Conservation (phyloP, 2,888 invertebrate genomes). For the Thera obeliscata region DNA sequence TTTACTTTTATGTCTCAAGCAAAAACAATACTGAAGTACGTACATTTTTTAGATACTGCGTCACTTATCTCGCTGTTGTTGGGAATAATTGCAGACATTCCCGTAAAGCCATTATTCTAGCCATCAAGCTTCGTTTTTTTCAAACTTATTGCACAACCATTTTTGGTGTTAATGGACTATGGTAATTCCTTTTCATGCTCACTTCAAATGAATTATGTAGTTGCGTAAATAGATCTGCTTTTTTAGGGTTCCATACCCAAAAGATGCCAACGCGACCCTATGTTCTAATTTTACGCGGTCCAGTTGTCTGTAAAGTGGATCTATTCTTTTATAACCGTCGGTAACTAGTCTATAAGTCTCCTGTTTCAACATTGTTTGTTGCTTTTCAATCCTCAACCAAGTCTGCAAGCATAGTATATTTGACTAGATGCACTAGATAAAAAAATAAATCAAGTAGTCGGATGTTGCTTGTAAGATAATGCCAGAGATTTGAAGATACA, state of each 20-base stretch:
- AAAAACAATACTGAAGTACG: background rate
- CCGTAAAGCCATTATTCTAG: conserved; percentile 17
- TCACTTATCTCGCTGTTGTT: conserved; percentile 6
- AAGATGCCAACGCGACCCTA: background rate
- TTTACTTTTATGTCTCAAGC: background rate
- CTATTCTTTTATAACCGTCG: no score
- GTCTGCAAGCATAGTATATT: no score
- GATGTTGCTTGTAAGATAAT: no score
- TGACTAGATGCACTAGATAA: no score
- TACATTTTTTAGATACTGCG: conserved; percentile 3
- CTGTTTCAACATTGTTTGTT: no score
- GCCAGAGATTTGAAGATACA: no score
- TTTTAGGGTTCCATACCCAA: background rate
- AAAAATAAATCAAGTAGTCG: no score
- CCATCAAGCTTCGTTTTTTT: conserved; percentile 19
- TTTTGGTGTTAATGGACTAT: conserved; percentile 23
- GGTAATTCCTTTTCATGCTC: conserved; percentile 26
- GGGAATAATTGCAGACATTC: conserved; percentile 16
- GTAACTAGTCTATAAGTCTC: no score
- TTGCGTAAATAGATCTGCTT: conserved; percentile 34
- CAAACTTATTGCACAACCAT: conserved; percentile 18
- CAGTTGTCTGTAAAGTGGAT: background rate
- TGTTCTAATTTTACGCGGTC: background rate
- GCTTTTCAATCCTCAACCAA: no score
- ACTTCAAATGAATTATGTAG: conserved; percentile 27